Conservation (phyloP, 2,888 invertebrate species). For the Dicycla oo region DNA sequence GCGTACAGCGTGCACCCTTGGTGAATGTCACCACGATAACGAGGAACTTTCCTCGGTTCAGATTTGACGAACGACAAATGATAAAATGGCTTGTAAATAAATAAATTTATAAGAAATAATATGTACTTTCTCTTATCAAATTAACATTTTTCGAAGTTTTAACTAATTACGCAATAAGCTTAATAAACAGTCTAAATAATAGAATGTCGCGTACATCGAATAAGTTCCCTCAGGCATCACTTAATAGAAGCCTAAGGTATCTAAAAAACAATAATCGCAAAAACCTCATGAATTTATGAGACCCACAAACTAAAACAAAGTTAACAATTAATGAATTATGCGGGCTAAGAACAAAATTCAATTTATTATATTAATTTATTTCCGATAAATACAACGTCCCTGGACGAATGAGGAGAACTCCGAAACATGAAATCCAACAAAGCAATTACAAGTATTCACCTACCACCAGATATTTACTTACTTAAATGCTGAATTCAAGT, state of each 20-base stretch:
- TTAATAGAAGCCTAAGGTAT: neutral
- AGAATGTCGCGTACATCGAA: neutral
- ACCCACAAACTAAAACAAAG: constrained; percentile 2
- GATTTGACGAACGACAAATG: constrained; percentile 76
- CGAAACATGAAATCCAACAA: neutral
- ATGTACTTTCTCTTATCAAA: neutral
- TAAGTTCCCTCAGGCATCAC: neutral
- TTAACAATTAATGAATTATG: neutral
- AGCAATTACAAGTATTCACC: neutral
- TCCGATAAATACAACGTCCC: neutral
- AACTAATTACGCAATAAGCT: neutral
- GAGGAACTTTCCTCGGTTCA: constrained; percentile 78
- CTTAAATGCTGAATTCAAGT: neutral
- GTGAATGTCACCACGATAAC: constrained; percentile 78
- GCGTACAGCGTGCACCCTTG: constrained; percentile 82
- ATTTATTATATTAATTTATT: neutral
- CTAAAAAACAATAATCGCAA: constrained; percentile 5
- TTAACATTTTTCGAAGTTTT: neutral
- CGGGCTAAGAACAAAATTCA: neutral
- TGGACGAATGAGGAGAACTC: neutral
- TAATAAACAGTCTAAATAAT: neutral
- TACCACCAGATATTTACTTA: too few species aligned
- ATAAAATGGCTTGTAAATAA: constrained; percentile 75
- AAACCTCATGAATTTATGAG: constrained; percentile 14
- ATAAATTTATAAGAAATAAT: constrained; percentile 53